Evolutionary conservation across 2,797 vertebrate species (phyloP).

Genomic region (Potorous gilbertii): DNA sequence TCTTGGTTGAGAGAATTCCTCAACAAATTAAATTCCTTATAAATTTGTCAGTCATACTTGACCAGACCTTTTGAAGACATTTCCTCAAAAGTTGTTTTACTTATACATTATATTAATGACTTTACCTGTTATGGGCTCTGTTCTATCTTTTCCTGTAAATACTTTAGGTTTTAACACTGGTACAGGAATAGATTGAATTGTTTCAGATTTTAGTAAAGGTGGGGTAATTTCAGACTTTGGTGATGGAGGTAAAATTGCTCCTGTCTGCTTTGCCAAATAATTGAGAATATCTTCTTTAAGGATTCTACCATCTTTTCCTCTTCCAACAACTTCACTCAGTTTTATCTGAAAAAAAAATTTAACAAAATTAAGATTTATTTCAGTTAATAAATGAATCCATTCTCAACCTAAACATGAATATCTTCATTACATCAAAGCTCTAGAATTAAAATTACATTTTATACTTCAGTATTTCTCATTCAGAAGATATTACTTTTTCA

Average conservation of each 20-base stretch:
- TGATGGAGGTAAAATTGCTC: slow-evolving; percentile 94
- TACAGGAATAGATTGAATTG: slow-evolving; percentile 69
- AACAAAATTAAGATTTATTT: slow-evolving; percentile 42
- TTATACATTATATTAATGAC: not conserved
- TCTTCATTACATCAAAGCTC: slow-evolving; percentile 14
- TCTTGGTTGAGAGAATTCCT: not conserved
- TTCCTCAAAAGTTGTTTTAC: not conserved
- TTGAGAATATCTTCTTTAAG: slow-evolving; percentile 98
- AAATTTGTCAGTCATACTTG: not conserved
- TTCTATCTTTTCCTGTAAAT: slow-evolving; percentile 92
- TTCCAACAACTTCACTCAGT: slow-evolving; percentile 95
- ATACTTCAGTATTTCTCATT: not conserved
- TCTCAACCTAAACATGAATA: not conserved
- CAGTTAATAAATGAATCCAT: slow-evolving; percentile 23
- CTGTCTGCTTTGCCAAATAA: slow-evolving; percentile 95
- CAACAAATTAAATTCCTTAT: not conserved
- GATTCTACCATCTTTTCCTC: slow-evolving; percentile 94
- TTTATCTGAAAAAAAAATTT: slow-evolving; percentile 89
- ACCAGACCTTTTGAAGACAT: not conserved
- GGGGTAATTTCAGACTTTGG: slow-evolving; percentile 90
- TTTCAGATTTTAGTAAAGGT: slow-evolving; percentile 80
- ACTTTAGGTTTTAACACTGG: slow-evolving; percentile 84
- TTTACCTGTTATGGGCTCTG: slow-evolving; percentile 93
- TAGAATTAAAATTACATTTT: not conserved
- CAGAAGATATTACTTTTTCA: not conserved